Base-by-base conservation (phyloP, 2,113 vertebrate species). In the Sebastes schlegelii region DNA sequence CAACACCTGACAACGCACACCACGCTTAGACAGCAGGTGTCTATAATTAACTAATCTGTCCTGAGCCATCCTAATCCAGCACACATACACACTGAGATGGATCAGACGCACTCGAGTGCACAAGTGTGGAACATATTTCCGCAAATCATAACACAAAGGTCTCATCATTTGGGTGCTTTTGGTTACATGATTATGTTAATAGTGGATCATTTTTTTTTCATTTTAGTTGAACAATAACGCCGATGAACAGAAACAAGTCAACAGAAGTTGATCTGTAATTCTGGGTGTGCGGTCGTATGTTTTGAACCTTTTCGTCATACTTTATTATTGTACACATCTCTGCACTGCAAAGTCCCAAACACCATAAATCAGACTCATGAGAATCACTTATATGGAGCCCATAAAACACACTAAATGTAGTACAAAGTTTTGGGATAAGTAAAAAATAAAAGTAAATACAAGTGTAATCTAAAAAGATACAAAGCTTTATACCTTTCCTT, bases 11-110 rank as follows among this genome's bases (percentile, higher is more conserved):
- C 93, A 91, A 89, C 87, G 88, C 86, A 82, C 87, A 68, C 86
- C 87, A 90, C 72, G 90, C 92, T 94, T 93, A 94, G 92, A 93
- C 92, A 89, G 93, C 91, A 92, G 84, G 92, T 92, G 89, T 92
- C 95, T 95, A 95, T 95, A 95, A 95, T 95, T 95, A 96, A 80
- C 93, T 96, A 94, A 96, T 94, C 95, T 95, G 92, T 93, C 81
- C 91, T 94, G 88, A 96, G 93, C 94, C 88, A 70, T 77, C 65
- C 92, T 95, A 96, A 96, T 95, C 95, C 90, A 89, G 86, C 75
- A 88, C 86, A 88, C 89, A 93, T 85, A 86, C 75, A 91, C 77
- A 86, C 84, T 26, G 64, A 84, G 61, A 67, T 85, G 87, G 79
- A 89, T 85, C 88, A 89, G 86, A 88, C 87, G 58, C 68, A 85